These are phyloP conservation scores for Scotopteryx bipunctaria DNA, from an alignment of 2,888 invertebrate species.

Conservation along the genomic window DNA sequence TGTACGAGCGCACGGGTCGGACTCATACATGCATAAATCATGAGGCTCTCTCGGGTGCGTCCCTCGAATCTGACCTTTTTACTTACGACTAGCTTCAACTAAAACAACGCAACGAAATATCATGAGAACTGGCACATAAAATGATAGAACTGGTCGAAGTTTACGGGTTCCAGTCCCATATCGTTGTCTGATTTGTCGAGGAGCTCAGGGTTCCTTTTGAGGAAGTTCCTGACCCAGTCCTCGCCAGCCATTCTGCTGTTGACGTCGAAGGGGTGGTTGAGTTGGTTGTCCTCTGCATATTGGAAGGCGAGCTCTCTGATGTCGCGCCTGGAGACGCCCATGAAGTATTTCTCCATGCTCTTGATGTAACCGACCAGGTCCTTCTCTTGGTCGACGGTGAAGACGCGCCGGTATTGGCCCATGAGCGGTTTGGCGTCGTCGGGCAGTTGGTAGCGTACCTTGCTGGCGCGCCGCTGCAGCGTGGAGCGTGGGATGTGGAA, in stretches of 20 bases:
- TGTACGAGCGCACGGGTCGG: constrained; percentile 43
- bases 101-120: constrained; percentile 51
- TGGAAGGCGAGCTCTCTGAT: constrained; percentile 78
- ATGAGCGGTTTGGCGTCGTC: constrained; percentile 75
- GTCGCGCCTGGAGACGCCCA: constrained; percentile 76
- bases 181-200: constrained; percentile 68
- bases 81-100: constrained; percentile 45
- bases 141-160: constrained; percentile 80
- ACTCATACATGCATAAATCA: constrained; percentile 46
- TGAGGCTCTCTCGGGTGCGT: constrained; percentile 59
- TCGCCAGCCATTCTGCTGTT: constrained; percentile 79
- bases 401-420: constrained; percentile 77
- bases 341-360: constrained; percentile 78
- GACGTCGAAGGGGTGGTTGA: constrained; percentile 75
- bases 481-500: constrained; percentile 79
- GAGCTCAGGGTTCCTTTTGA: constrained; percentile 75
- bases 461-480: constrained; percentile 76
- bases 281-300: constrained; percentile 73
- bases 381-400: constrained; percentile 77
- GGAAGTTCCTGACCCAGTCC: constrained; percentile 79
- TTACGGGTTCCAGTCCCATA: constrained; percentile 71
- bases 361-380: constrained; percentile 78
- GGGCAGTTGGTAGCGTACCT: constrained; percentile 71
- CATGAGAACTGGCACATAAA: constrained; percentile 79
- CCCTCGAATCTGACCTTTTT: constrained; percentile 52